Evolutionary conservation across 1,140 invertebrate genomes (phyloP).

Genomic region (Lepidurus arcticus): DNA sequence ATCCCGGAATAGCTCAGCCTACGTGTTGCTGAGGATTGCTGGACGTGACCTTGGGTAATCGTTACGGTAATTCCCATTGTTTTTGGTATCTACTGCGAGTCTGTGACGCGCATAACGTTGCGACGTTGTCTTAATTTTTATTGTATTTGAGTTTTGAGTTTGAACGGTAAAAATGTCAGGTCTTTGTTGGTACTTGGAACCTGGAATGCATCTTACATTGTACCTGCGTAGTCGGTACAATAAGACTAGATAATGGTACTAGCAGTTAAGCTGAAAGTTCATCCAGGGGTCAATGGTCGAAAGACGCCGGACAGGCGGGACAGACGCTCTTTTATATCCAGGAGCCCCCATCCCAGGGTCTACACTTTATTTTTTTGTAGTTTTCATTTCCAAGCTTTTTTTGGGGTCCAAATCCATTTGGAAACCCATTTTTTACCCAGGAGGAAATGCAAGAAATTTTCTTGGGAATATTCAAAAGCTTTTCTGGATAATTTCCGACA

Average conservation of each 20-base stretch:
- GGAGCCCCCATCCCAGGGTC: background rate
- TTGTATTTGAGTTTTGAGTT: too few species aligned
- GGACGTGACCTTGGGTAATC: background rate
- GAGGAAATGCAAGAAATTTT: too few species aligned
- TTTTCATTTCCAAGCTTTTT: too few species aligned
- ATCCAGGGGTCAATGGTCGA: background rate
- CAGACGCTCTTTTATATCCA: background rate
- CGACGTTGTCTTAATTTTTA: too few species aligned
- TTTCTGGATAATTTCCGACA: too few species aligned
- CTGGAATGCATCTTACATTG: background rate
- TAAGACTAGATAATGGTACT: conserved; percentile 2
- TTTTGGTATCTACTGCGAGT: too few species aligned
- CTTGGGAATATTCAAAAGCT: too few species aligned
- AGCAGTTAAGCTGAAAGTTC: background rate
- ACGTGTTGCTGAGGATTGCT: background rate
- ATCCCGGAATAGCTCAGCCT: background rate
- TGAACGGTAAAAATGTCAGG: too few species aligned
- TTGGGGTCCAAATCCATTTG: too few species aligned
- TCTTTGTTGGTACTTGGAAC: background rate
- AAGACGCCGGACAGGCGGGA: background rate
- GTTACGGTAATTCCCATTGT: background rate
- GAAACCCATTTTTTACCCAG: too few species aligned
- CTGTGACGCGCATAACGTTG: too few species aligned
- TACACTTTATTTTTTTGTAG: background rate
- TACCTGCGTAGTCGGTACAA: background rate